Conservation (phyloP, 2,113 vertebrate species). For the Pygoscelis antarcticus region DNA sequence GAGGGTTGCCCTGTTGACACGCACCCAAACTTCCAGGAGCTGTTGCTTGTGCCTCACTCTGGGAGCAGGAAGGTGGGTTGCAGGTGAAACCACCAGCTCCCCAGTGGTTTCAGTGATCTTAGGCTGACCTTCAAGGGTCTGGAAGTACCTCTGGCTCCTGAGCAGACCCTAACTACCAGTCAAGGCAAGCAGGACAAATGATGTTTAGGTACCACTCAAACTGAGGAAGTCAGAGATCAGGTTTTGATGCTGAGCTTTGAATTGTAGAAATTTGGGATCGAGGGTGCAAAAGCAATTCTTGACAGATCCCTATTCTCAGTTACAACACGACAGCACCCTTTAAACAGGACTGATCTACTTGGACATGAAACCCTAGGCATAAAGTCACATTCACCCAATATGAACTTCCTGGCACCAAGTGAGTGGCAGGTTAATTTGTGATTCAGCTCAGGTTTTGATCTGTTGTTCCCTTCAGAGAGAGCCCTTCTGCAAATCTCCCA, state of each 20-base stretch:
- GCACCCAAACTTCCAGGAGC: not conserved
- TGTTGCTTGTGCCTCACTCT: fast-evolving
- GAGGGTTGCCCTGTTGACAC: fast-evolving
- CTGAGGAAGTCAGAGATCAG: not conserved
- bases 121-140: not conserved
- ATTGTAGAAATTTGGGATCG: not conserved
- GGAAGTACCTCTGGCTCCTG: not conserved
- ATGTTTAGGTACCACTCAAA: not conserved
- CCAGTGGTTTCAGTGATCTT: not conserved
- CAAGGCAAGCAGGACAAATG: not conserved
- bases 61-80: not conserved
- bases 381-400: not conserved
- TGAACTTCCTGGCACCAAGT: not conserved
- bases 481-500: not conserved
- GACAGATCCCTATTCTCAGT: not conserved
- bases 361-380: not conserved
- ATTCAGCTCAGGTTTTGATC: not conserved
- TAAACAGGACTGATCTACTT: not conserved
- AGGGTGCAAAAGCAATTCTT: not conserved
- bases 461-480: not conserved
- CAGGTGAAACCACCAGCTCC: not conserved
- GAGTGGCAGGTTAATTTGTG: not conserved
- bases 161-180: not conserved
- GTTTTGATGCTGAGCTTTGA: not conserved
- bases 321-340: not conserved